phyloP scores from a whole-genome alignment of 2,888 invertebrate species.

The Dichetophora obliterata region DNA sequence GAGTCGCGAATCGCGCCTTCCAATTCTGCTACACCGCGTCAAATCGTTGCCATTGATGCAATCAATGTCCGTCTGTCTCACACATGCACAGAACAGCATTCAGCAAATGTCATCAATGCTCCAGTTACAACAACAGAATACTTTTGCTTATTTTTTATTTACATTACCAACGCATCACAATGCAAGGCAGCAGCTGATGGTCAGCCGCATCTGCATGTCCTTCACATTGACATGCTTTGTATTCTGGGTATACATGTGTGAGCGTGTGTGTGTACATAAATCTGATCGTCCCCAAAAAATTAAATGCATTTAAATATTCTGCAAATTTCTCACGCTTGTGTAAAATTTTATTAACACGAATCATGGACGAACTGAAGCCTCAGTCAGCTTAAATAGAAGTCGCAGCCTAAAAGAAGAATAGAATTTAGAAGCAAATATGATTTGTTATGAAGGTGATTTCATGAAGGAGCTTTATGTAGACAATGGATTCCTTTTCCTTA shows the following conservation, averaged over 20 bases:
- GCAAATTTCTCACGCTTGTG: constrained; percentile 3
- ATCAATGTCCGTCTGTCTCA: background rate
- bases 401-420: too few species aligned
- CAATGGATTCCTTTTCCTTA: too few species aligned
- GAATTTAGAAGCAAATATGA: too few species aligned
- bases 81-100: background rate
- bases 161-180: background rate
- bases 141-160: too few species aligned
- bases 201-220: constrained; percentile 37
- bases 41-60: background rate
- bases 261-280: background rate
- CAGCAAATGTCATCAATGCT: background rate
- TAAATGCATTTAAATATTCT: background rate
- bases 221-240: constrained; percentile 35
- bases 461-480: too few species aligned
- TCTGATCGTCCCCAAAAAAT: background rate
- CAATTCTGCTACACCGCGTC: too few species aligned
- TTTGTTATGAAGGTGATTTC: too few species aligned
- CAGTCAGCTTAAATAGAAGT: too few species aligned
- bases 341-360: background rate
- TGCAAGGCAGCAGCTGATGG: constrained; percentile 28
- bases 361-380: background rate
- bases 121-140: background rate
- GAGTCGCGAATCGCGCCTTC: too few species aligned
- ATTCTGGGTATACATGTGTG: constrained; percentile 17